Evolutionary conservation across 1,140 invertebrate genomes (phyloP), one percentile per base, ranked within the genome.

Genomic region (Zelostemma sp.): DNA sequence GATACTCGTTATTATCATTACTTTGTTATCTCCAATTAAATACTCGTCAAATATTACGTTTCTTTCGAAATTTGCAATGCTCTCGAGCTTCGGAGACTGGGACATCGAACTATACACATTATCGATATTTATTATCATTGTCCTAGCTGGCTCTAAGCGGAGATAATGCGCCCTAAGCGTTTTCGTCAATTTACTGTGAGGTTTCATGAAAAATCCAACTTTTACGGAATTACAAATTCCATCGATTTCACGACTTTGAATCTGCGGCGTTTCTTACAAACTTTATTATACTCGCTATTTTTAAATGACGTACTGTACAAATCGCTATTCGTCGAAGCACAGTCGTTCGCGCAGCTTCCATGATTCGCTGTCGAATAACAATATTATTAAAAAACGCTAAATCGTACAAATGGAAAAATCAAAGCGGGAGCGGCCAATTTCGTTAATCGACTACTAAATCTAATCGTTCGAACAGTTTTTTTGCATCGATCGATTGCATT

Each of bases 41-140:
- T 43, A 21, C 17, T 12, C 12, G 11, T 53, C 50, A 16, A 53
- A 35, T 12, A 17, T 16, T 28, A 33, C 41, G 43, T 54, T 50
- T 53, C 17, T 41, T 25, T 31, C 17, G 56, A 60, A 62, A 47
- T 60, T 45, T 62, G 56, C 45, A 54, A 19, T 33, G 35, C 49
- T 40, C 17, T 54, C 46, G 38, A 51, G 50, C 50, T 1, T 54
- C 38, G 40, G 43, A 53, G 21, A 57, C 40, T 63, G 49, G 48
- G 72, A 73, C 64, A 73, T 69, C 54, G 73, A 72, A 57, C 73
- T 78, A 74, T 78, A 77, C 75, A 77, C 47, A 56, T 68, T 67
- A 73, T 65, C 64, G 62, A 58, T 74, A 63, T 68, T 68, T 59
- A 76, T 75, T 75, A 75, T 75, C 74, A 66, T 73, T 40, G 60